Conservation (phyloP, 2,113 vertebrate genomes). For the Epinephelus lanceolatus region DNA sequence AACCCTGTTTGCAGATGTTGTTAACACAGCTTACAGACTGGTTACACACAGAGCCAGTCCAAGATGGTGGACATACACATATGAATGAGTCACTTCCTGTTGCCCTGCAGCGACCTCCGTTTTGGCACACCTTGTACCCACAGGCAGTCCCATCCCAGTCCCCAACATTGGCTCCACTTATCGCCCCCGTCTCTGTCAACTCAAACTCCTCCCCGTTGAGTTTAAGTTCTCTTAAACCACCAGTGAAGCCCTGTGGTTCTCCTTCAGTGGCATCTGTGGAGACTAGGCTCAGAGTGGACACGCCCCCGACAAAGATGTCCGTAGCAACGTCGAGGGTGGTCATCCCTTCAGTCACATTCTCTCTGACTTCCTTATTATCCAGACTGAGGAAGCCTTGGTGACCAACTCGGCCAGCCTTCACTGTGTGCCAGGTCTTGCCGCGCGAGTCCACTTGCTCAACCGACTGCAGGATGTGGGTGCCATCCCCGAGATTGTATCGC, state of each 20-base stretch:
- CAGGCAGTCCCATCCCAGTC: conserved; percentile 91
- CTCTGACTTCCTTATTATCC: conserved; percentile 79
- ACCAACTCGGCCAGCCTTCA: conserved; percentile 85
- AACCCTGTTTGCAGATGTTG: conserved; percentile 80
- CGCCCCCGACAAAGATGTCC: conserved; percentile 88
- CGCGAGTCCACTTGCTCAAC: conserved; percentile 68
- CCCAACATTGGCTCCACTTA: conserved; percentile 86
- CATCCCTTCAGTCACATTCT: conserved; percentile 80
- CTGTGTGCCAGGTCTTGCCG: conserved; percentile 83
- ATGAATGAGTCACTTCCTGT: conserved; percentile 70
- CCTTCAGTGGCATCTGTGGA: conserved; percentile 82
- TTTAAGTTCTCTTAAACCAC: conserved; percentile 85
- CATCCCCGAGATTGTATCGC: conserved; percentile 89
- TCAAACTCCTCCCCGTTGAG: conserved; percentile 86
- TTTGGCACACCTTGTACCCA: conserved; percentile 88
- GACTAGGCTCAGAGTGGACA: conserved; percentile 84
- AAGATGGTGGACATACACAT: conserved; percentile 84
- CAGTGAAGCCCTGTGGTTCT: conserved; percentile 85
- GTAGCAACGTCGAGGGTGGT: conserved; percentile 83
- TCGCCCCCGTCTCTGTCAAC: conserved; percentile 84
- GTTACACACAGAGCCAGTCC: conserved; percentile 85
- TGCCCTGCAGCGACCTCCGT: conserved; percentile 82
- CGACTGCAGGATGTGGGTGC: conserved; percentile 81
- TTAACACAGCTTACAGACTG: conserved; percentile 82
- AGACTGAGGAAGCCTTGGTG: conserved; percentile 86